Base-by-base conservation (phyloP, 2,113 vertebrate species). In the Collichthys lucidus region DNA sequence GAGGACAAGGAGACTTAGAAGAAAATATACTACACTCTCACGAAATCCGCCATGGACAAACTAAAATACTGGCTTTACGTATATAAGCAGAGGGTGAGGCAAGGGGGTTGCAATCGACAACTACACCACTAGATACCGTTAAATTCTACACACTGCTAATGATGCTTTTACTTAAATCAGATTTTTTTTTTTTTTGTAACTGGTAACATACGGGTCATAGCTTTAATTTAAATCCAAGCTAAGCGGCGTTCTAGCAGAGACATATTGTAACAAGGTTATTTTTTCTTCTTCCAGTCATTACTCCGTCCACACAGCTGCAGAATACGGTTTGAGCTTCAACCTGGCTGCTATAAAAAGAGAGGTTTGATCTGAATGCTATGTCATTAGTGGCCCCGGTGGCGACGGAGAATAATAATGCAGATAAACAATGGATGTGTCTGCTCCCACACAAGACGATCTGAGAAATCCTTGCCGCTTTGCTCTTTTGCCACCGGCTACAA, bases 361-460 rank as follows among this genome's bases (percentile, higher is more conserved):
- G 5, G 2, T 84, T 88, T 88, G 86, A 88, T 88, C 68, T 68
- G 77, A 63, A 78, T 24, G 59, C 61, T 35, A 50, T 77, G 68
- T 85, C 84, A 84, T 90, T 87, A 90, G 79, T 22, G 64, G 72
- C 64, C 64, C 69, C 82, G 80, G 74, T 78, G 66, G 79, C 72
- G 24, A 67, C 42, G 77, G n/a, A 86, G 57, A 87, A 88, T 82
- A 86, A 87, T 59, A 86, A 91, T 61, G 64, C 52, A 74, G 53
- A 88, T 68, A 78, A 84, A 91, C 76, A 89, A 87, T 79, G 60
- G 72, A 75, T 61, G 66, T 73, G 53, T 80, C 65, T 84, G 62
- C 60, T 84, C 68, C 76, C 62, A 79, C 74, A 89, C 75, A 86
- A 31, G 81, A n/a, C 15, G 2, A 79, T 70, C 65, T 44, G 67